These are phyloP conservation scores for Pterocles burchelli DNA, from an alignment of 2,113 vertebrate species.

Conservation along the genomic window DNA sequence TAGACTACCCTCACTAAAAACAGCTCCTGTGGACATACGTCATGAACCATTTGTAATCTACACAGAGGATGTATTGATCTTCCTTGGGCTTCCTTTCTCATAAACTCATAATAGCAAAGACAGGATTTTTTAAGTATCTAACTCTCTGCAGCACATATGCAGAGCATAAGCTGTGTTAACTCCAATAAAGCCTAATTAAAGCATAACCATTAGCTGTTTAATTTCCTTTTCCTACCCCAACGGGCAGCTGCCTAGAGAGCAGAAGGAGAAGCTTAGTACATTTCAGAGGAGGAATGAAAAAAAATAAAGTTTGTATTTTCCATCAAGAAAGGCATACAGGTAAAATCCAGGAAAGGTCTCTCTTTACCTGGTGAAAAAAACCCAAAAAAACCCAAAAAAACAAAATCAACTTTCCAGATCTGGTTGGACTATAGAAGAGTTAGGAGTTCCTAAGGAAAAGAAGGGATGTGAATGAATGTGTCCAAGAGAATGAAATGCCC, in stretches of 20 bases:
- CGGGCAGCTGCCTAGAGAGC: constrained; percentile 28
- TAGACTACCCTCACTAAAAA: constrained; percentile 88
- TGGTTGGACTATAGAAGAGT: neutral
- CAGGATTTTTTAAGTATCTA: constrained; percentile 52
- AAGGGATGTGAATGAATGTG: neutral
- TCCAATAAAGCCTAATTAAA: constrained; percentile 79
- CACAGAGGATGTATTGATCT: constrained; percentile 95
- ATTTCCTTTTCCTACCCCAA: constrained; percentile 67
- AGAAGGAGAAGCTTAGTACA: neutral
- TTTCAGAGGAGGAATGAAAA: neutral
- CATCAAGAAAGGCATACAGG: neutral
- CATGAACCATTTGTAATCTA: constrained; percentile 90
- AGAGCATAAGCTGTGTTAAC: constrained; percentile 73
- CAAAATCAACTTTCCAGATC: neutral
- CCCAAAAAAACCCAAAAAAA: too few species aligned
- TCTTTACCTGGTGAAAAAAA: neutral
- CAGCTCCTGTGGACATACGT: constrained; percentile 89
- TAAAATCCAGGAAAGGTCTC: neutral
- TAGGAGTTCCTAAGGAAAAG: neutral
- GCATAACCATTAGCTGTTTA: constrained; percentile 67
- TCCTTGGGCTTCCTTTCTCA: constrained; percentile 97
- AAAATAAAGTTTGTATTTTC: neutral
- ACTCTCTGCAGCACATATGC: constrained; percentile 33
- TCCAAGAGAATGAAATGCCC: neutral
- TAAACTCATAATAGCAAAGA: constrained; percentile 84